Evolutionary conservation across 2,113 vertebrate genomes (phyloP).

Genomic region (Xyrauchen texanus): DNA sequence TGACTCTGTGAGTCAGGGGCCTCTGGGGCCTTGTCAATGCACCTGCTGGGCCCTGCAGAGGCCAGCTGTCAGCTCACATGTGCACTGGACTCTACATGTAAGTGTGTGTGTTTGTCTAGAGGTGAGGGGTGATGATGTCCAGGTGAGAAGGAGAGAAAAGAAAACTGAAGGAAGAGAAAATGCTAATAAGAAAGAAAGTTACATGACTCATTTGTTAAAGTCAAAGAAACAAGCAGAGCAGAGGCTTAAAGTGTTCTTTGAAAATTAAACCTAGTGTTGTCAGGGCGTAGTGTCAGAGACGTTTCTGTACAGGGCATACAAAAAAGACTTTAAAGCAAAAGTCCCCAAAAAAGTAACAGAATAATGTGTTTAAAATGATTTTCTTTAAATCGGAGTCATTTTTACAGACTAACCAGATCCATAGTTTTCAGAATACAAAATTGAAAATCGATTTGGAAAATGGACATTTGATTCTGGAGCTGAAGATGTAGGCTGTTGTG

Average conservation of each 20-base stretch:
- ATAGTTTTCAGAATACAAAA: no score
- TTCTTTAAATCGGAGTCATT: no score
- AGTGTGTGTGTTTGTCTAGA: slow-evolving; percentile 42
- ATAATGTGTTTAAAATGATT: no score
- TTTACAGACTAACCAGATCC: no score
- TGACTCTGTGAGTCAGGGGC: slow-evolving; percentile 32
- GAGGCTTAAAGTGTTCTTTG: neutral
- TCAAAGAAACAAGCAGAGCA: neutral
- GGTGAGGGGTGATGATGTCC: slow-evolving; percentile 50
- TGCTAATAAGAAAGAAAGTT: slow-evolving; percentile 36
- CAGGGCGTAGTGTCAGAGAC: no score
- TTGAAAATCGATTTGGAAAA: no score
- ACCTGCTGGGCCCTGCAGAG: slow-evolving; percentile 75
- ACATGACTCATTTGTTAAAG: slow-evolving; percentile 6
- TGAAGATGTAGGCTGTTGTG: no score
- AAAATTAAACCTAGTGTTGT: no score
- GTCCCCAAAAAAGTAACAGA: no score
- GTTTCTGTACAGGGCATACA: neutral
- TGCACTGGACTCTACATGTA: slow-evolving; percentile 53
- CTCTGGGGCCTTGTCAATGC: slow-evolving; percentile 66
- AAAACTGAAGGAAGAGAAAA: slow-evolving; percentile 12
- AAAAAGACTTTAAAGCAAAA: no score
- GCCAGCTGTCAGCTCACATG: slow-evolving; percentile 78
- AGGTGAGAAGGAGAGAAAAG: slow-evolving; percentile 23
- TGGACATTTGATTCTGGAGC: no score